These are phyloP conservation scores for Synergus japonicus DNA, from an alignment of 2,888 invertebrate species.

Conservation along the genomic window DNA sequence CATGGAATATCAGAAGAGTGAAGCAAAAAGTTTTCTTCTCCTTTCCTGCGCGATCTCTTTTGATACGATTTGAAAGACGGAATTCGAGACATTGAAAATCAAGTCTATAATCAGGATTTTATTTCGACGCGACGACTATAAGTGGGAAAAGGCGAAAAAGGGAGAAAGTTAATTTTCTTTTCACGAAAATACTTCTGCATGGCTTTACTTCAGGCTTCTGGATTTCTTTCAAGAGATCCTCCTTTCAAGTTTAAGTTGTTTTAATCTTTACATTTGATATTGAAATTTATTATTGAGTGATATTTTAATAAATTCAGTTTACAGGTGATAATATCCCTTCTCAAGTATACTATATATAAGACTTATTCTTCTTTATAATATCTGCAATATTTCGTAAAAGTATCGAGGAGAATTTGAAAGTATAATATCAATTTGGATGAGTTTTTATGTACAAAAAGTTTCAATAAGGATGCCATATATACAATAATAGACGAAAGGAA, in stretches of 20 bases:
- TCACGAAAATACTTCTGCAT: background rate
- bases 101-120: slow-evolving; percentile 12
- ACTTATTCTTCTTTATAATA: background rate
- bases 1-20: slow-evolving; percentile 13
- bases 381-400: background rate
- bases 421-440: slow-evolving; percentile 5
- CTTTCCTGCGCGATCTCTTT: background rate
- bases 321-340: too few relatives aligned
- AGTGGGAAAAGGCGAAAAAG: background rate
- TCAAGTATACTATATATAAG: background rate
- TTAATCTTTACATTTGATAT: too few relatives aligned
- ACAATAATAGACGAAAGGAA: background rate
- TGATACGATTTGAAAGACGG: slow-evolving; percentile 22
- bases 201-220: background rate
- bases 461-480: background rate
- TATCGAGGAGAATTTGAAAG: background rate
- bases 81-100: slow-evolving; percentile 32
- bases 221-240: background rate
- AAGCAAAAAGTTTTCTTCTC: slow-evolving; percentile 19
- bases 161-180: background rate
- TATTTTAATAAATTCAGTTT: too few relatives aligned
- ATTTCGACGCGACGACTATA: background rate
- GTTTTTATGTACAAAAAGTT: background rate
- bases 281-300: too few relatives aligned
- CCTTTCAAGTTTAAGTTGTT: background rate